phyloP scores from a whole-genome alignment of 2,113 vertebrate species.

The Puntigrus tetrazona region DNA sequence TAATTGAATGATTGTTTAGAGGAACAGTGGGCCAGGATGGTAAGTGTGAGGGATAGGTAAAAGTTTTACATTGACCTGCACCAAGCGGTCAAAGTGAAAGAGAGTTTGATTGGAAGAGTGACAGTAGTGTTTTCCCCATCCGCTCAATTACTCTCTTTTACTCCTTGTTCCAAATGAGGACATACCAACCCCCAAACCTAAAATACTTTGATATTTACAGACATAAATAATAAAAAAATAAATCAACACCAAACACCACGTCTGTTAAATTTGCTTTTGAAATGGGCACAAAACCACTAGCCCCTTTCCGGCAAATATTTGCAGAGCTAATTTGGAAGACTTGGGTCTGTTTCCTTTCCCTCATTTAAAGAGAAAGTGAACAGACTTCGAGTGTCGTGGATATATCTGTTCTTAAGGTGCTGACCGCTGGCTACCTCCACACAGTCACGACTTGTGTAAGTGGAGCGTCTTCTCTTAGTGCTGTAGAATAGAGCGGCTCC shows the following conservation, averaged over 20 bases:
- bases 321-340: constrained; percentile 60
- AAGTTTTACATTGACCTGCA: constrained; percentile 5
- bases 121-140: constrained; percentile 24
- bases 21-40: neutral
- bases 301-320: constrained; percentile 61
- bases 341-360: constrained; percentile 55
- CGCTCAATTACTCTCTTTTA: constrained; percentile 26
- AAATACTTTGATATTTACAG: constrained; percentile 60
- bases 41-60: neutral
- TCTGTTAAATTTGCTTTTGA: constrained; percentile 60
- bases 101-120: neutral
- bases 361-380: constrained; percentile 48
- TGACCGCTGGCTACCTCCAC: constrained; percentile 40
- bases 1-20: neutral
- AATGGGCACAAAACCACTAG: constrained; percentile 58
- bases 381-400: constrained; percentile 53
- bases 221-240: constrained; percentile 60
- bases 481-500: constrained; percentile 48
- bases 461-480: constrained; percentile 57
- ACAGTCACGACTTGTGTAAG: constrained; percentile 54
- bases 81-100: neutral
- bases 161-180: constrained; percentile 47
- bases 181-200: constrained; percentile 41
- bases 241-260: constrained; percentile 51
- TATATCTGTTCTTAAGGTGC: constrained; percentile 53